Base-by-base conservation (phyloP, 2,888 invertebrate species). In the Epinotia bilunana region DNA sequence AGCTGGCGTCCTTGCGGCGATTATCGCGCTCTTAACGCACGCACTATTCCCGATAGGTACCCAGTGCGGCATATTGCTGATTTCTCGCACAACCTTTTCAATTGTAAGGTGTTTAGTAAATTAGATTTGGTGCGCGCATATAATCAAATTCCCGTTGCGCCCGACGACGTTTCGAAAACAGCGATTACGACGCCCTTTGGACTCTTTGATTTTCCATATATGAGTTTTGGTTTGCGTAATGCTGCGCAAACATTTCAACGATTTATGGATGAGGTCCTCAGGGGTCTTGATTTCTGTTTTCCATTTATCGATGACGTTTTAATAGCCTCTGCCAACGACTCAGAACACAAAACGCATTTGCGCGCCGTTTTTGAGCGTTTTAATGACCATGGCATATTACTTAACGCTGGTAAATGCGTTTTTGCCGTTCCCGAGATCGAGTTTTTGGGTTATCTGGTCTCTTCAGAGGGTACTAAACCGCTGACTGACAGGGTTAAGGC, bases 401-500 rank as follows among this genome's bases (percentile, higher is more conserved):
- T 43, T 43, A 43, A 9, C 9, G 43, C 43, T 43, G 11, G 9
- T 12, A 43, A 43, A 43, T 43, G 43, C 43, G 43, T 43, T 43
- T 43, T 43, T 43, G 43, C 43, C 11, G 43, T 43, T 43, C 9
- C 43, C 43, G 43, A 43, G 43, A 43, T 43, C 9, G 43, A 43
- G 60, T 67, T 73, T 23, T 18, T 67, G 23, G 67, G 68, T 7
- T 68, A 67, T 12, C 43, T 13, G 18, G 46, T 68, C 9, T 73
- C 73, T 13, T 61, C 64, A 11, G 1, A 78, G 0, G 83, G 85
- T 64, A 84, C 82, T 2, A 43, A 62, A 39, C 86, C 86, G 2
- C 73, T 83, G 13, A 73, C 77, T 0, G 80, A 81, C 6, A 81
- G 81, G 33, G 86, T 88, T 0, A 28, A 75, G 39, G 76, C 74